A percentile compares a stretch with the other conserved stretches of the same genome.
phyloP scores from a whole-genome alignment of 2,888 invertebrate genomes.

The Serrognathus titanus region DNA sequence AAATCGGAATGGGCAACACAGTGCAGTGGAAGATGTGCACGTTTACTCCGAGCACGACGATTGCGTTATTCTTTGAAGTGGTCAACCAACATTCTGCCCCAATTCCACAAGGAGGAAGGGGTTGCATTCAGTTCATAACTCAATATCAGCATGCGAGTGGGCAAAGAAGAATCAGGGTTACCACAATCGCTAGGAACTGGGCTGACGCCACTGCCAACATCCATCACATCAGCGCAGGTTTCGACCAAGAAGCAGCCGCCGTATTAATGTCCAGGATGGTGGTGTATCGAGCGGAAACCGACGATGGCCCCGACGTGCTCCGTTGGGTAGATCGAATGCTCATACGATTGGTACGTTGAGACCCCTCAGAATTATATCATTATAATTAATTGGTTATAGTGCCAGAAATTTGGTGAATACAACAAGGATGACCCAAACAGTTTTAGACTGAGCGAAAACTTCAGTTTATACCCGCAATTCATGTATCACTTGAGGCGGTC shows the following conservation, averaged over 20 bases:
- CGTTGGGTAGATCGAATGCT: conserved; percentile 98
- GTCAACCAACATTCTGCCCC: conserved; percentile 92
- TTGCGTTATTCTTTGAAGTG: conserved; percentile 95
- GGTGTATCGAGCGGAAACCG: conserved; percentile 91
- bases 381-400: conserved; percentile 57
- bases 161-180: conserved; percentile 90
- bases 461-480: conserved; percentile 98
- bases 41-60: conserved; percentile 86
- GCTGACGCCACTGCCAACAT: conserved; percentile 88
- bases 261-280: conserved; percentile 97
- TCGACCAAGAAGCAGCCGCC: conserved; percentile 97
- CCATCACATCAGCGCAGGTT: conserved; percentile 89
- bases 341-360: conserved; percentile 76
- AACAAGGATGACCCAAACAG: conserved; percentile 96
- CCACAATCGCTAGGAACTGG: conserved; percentile 98
- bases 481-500: conserved; percentile 99
- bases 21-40: conserved; percentile 99
- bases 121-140: conserved; percentile 96
- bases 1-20: conserved; percentile 96
- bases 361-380: background rate
- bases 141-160: conserved; percentile 97
- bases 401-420: conserved; percentile 99
- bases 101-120: conserved; percentile 92
- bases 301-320: conserved; percentile 95
- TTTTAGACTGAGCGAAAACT: conserved; percentile 93